Base-by-base conservation (phyloP, 1,140 invertebrate genomes). In the Calosoma granatense region DNA sequence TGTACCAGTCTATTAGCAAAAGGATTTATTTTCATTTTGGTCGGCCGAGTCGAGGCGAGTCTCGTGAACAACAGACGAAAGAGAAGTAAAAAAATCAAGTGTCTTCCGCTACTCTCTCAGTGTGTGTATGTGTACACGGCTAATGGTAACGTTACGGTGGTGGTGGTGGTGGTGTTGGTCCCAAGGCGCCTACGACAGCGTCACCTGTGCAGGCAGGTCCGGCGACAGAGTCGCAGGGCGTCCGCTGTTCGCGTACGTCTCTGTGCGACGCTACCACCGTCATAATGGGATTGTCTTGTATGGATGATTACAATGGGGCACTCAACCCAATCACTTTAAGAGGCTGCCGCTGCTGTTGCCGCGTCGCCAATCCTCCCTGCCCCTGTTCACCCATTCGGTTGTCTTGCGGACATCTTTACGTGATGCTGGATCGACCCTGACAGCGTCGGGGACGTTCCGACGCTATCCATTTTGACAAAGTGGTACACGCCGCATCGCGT, bases 1-100 rank as follows among this genome's bases (percentile, higher is more conserved):
- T 74, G 73, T 74, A 74, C 61, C 70, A 67, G 71, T 72, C 71
- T 73, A 74, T 74, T 74, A 74, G 70, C 67, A 72, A 70, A 71
- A 67, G 72, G 68, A 74, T 74, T 74, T 74, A 74, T 74, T 74
- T 74, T 74, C 73, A 72, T 74, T 74, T 67, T 61, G 55, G 56
- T 23, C 36, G 53, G 39, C n/a, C n/a, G 26, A n/a, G n/a, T n/a
- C n/a, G n/a, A n/a, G n/a, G n/a, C 4, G 26, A 30, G 26, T 30
- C n/a, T n/a, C 26, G 26, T 14, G 26, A 30, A 47, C 41, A 17
- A 17, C 41, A 30, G 43, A 55, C 55, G 54, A 58, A 59, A 60
- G 39, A 53, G 52, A 47, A 58, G 41, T 57, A 57, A 57, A 58
- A n/a, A 58, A 58, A 58, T 54, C 56, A 54, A 58, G 51, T 54